These are phyloP conservation scores for Ooceraea biroi DNA, from an alignment of 1,140 invertebrate species.

Conservation along the genomic window DNA sequence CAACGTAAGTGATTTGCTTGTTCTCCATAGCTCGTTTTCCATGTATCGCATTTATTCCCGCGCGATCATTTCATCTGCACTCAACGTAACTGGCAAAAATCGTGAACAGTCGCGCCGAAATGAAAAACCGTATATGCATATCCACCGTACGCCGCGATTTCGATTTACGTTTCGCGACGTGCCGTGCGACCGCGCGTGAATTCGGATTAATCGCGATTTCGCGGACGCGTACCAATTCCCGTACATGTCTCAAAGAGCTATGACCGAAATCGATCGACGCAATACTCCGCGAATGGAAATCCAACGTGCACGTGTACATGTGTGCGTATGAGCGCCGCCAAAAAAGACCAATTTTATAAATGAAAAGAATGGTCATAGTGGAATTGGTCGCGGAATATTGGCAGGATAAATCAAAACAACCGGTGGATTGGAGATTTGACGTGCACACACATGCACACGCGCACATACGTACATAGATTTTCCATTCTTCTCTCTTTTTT, in stretches of 20 bases:
- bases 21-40: not conserved
- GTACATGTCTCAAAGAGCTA: slow-evolving; percentile 55
- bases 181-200: slow-evolving; percentile 55
- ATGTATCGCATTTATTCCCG: slow-evolving; percentile 31
- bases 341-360: slow-evolving; percentile 51
- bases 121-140: slow-evolving; percentile 61
- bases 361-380: slow-evolving; percentile 42
- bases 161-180: slow-evolving; percentile 63
- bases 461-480: not conserved
- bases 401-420: slow-evolving; percentile 56
- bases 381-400: slow-evolving; percentile 54
- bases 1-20: slow-evolving; percentile 7
- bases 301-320: not conserved
- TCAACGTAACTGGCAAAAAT: slow-evolving; percentile 19
- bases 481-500: slow-evolving; percentile 12
- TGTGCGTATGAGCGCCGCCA: slow-evolving; percentile 13
- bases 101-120: slow-evolving; percentile 46
- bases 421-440: slow-evolving; percentile 24
- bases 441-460: too few relatives aligned
- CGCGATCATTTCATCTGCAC: slow-evolving; percentile 13
- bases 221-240: slow-evolving; percentile 44
- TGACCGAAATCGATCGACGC: slow-evolving; percentile 20
- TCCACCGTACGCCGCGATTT: slow-evolving; percentile 39
- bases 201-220: slow-evolving; percentile 59
- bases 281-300: slow-evolving; percentile 26